phyloP scores from a whole-genome alignment of 2,113 vertebrate genomes.

The Hiodon alosoides region DNA sequence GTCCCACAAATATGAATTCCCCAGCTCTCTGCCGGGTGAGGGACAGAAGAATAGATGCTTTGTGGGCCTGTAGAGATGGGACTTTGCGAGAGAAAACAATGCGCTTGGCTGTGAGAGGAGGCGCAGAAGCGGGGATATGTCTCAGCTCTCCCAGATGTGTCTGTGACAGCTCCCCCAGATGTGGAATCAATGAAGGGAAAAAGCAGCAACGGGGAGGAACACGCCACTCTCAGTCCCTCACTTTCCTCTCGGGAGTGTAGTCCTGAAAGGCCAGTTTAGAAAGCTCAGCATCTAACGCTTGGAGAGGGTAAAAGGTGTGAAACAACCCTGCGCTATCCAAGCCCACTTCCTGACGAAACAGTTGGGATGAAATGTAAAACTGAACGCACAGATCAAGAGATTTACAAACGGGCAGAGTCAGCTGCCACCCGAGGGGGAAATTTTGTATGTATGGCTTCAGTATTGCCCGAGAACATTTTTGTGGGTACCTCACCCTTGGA shows the following conservation, averaged over 20 bases:
- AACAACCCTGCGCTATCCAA: too few relatives aligned
- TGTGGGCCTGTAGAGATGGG: constrained; percentile 5
- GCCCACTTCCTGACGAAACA: too few relatives aligned
- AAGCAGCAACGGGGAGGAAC: not conserved
- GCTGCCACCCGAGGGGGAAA: too few relatives aligned
- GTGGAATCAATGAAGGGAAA: not conserved
- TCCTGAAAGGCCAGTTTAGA: not conserved
- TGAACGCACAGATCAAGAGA: too few relatives aligned
- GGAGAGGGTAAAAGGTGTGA: too few relatives aligned
- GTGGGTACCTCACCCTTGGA: not conserved
- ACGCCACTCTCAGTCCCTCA: not conserved
- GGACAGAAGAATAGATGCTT: not conserved
- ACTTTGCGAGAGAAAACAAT: not conserved
- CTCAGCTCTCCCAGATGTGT: not conserved
- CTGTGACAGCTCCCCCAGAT: not conserved
- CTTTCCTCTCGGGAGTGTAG: not conserved
- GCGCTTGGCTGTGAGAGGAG: not conserved
- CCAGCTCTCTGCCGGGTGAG: not conserved
- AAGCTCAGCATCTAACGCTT: not conserved
- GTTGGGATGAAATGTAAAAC: too few relatives aligned
- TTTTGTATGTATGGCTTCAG: too few relatives aligned
- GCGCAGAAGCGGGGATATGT: not conserved
- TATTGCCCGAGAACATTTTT: too few relatives aligned
- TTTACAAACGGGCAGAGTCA: too few relatives aligned
- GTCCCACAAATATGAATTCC: not conserved